phyloP scores from a whole-genome alignment of 2,888 invertebrate species.

The Andrena bicolor region DNA sequence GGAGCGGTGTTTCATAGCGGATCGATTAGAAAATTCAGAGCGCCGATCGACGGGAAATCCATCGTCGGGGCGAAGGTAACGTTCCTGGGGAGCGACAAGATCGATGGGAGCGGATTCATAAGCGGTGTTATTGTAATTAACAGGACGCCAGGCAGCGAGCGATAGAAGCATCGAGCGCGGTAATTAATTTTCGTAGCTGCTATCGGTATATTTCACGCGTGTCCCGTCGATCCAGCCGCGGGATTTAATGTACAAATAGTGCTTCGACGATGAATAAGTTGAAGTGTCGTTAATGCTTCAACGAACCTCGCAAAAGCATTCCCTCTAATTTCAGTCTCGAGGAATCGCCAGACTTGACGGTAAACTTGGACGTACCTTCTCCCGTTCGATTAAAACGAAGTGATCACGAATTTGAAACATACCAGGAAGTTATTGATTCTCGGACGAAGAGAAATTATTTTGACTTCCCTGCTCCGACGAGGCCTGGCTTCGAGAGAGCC shows the following conservation, averaged over 20 bases:
- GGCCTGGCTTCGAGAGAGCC: conserved; percentile 18
- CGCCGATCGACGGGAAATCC: not conserved
- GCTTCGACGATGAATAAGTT: conserved; percentile 34
- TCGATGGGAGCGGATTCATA: conserved; percentile 53
- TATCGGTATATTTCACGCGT: conserved; percentile 37
- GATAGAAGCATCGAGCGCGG: conserved; percentile 30
- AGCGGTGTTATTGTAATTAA: conserved; percentile 59
- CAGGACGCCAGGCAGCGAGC: conserved; percentile 8
- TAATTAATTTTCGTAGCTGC: conserved; percentile 54
- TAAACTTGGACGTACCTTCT: not conserved
- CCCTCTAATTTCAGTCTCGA: no score
- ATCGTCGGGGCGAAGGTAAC: not conserved
- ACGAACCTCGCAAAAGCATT: not conserved
- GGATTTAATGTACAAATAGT: conserved; percentile 40
- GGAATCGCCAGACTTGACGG: not conserved
- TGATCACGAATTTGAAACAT: not conserved
- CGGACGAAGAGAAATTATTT: not conserved
- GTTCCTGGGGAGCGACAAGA: conserved; percentile 24
- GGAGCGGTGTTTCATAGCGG: no score
- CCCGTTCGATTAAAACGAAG: not conserved
- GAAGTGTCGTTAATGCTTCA: conserved; percentile 22
- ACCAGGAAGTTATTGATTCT: not conserved
- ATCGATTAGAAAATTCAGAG: no score
- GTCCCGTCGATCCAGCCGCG: conserved; percentile 18
- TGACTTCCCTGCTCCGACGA: conserved; percentile 10